Conservation (phyloP, 92 coral and sea anemone genomes). For the Palythoa grandiflora region DNA sequence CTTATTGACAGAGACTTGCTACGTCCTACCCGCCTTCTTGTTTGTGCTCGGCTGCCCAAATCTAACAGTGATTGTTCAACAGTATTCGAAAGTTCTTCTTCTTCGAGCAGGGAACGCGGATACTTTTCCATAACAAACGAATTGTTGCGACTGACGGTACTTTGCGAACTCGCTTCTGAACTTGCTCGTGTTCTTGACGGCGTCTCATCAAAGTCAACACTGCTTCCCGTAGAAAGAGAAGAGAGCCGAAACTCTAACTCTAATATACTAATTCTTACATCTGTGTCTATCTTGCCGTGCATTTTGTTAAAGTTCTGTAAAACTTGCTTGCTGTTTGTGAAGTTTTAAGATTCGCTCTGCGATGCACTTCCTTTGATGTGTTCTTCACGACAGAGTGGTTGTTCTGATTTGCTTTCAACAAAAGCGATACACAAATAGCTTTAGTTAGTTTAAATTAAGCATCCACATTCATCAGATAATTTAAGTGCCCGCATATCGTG, state of each 20-base stretch:
- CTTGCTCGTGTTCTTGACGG: constrained; percentile 1
- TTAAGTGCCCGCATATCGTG: constrained; percentile 30
- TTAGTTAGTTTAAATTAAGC: not conserved
- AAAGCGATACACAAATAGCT: constrained; percentile 14
- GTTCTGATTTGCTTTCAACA: constrained; percentile 29
- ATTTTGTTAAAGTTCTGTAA: constrained; percentile 6
- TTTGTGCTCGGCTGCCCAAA: constrained; percentile 39
- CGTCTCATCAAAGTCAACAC: constrained; percentile 17
- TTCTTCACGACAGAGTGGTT: not conserved
- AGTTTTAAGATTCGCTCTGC: not conserved
- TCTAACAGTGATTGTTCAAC: constrained; percentile 32
- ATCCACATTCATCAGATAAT: constrained; percentile 33
- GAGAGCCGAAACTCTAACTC: constrained; percentile 29
- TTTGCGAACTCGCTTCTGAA: not conserved
- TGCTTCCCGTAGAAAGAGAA: constrained; percentile 40
- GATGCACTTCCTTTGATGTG: not conserved
- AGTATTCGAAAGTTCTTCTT: constrained; percentile 34
- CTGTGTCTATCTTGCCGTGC: constrained; percentile 26
- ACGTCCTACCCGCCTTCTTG: constrained; percentile 5
- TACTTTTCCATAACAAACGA: constrained; percentile 12
- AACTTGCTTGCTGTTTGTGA: not conserved
- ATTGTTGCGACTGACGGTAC: constrained; percentile 4
- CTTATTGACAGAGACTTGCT: constrained; percentile 29
- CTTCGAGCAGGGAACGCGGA: constrained; percentile 32
- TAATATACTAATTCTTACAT: constrained; percentile 25